Percentiles rank a stretch among this genome's conserved stretches.
Evolutionary conservation across 2,113 vertebrate species (phyloP).

Genomic region (Myiozetetes cayanensis): DNA sequence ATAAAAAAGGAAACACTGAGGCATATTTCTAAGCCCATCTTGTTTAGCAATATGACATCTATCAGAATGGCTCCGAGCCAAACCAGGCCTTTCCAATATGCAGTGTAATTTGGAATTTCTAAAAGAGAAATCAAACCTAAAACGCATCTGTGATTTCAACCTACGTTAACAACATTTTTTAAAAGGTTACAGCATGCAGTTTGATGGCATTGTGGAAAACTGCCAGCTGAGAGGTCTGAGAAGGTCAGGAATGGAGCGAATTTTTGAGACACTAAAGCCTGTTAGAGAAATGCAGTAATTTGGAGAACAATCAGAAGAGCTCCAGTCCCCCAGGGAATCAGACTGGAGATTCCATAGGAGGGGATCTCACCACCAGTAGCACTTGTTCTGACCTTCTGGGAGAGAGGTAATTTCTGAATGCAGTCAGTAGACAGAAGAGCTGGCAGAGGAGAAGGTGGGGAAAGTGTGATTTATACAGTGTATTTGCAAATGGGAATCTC

Average conservation of each 20-base stretch:
- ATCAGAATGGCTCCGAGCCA: constrained; percentile 51
- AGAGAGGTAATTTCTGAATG: neutral
- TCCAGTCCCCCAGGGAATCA: neutral
- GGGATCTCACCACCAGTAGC: neutral
- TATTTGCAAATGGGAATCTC: neutral
- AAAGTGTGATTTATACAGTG: neutral
- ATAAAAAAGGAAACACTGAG: constrained; percentile 39
- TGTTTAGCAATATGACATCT: constrained; percentile 51
- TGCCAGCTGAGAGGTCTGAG: neutral
- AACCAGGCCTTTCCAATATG: constrained; percentile 18
- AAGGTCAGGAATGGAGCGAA: neutral
- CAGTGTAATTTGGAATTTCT: neutral
- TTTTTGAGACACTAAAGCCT: constrained; percentile 3
- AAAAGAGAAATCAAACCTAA: constrained; percentile 30
- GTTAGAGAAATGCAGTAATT: constrained; percentile 6
- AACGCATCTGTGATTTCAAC: constrained; percentile 48
- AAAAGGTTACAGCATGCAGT: constrained; percentile 18
- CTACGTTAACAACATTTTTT: constrained; percentile 42
- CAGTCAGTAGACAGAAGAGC: neutral
- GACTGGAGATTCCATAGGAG: neutral
- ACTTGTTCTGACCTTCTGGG: constrained; percentile 5
- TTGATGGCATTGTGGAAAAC: constrained; percentile 5
- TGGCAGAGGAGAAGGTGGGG: neutral
- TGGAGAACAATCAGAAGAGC: neutral
- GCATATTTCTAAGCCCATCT: constrained; percentile 45